Base-by-base conservation (phyloP, 2,888 invertebrate genomes). In the Phaedon cochleariae region DNA sequence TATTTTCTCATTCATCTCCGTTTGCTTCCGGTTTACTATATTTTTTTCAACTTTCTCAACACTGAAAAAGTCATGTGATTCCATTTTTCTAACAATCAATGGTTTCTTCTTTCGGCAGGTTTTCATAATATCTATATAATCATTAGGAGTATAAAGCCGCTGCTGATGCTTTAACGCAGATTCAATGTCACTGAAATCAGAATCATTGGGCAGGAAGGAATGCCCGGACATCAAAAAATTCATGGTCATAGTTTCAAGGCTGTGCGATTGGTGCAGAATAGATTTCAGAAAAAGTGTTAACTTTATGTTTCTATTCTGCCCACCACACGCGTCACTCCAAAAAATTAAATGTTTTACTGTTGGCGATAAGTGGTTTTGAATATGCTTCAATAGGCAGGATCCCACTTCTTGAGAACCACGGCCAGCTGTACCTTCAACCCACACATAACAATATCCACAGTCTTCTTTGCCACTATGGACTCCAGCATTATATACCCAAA, bases 341-440 rank as follows among this genome's bases (percentile, higher is more conserved):
- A 74, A 18, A 37, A 72, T 70, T 15, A 74, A 55, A 15, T 68
- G 55, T 63, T 70, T 58, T 18, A 49, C 72, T 72, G 62, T 73
- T 46, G 22, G 58, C 41, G 64, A 34, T 51, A 64, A n/a, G 52
- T 62, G 52, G 18, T 20, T 67, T 59, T 64, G 31, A 4, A 68
- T 49, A 64, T 67, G 65, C 59, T 68, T 70, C 58, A 65, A 60
- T 22, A 73, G 51, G 55, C 75, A 76, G 9, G 73, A 48, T 10
- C 68, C 70, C 49, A 70, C 59, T 65, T 72, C 68, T 59, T 72
- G 64, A 9, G 65, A 61, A 3, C 75, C 75, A 46, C 76, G 65
- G 3, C 76, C 76, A 18, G 75, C 77, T 37, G 49, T 53, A 17
- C 73, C 68, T 53, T 77, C 77, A 18, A 69, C 64, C 75, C 77